A percentile compares a stretch with the other conserved stretches of the same genome.
These are phyloP conservation scores for Temnothorax unifasciatus DNA, from an alignment of 2,888 invertebrate genomes.

Conservation along the genomic window DNA sequence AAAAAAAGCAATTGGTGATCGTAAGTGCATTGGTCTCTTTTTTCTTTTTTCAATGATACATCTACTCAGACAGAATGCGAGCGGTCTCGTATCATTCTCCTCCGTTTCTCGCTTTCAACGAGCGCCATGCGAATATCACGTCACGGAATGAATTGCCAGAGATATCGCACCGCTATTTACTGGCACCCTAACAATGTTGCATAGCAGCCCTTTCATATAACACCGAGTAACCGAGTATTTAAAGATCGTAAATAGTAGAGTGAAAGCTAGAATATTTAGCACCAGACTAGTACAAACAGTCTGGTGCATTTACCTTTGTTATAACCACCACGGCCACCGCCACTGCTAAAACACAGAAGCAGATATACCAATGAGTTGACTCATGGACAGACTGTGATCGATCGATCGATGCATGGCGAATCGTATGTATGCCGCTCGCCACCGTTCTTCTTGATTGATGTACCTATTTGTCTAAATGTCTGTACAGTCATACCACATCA, in stretches of 20 bases:
- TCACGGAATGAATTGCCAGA: constrained; percentile 37
- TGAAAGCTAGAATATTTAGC: constrained; percentile 89
- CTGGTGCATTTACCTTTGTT: constrained; percentile 98
- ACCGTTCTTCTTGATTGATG: constrained; percentile 87
- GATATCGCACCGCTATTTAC: constrained; percentile 23
- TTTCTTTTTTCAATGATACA: neutral
- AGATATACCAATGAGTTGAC: constrained; percentile 91
- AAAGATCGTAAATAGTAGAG: constrained; percentile 85
- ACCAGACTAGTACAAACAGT: constrained; percentile 90
- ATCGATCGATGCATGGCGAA: constrained; percentile 87
- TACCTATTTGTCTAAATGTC: constrained; percentile 88
- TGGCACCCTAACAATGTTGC: constrained; percentile 72
- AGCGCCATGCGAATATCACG: constrained; percentile 37
- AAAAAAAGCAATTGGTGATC: constrained; percentile 79
- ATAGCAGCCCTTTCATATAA: constrained; percentile 86
- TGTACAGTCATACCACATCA: constrained; percentile 80
- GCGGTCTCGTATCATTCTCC: constrained; percentile 51
- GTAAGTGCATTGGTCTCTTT: neutral
- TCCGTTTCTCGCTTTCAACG: constrained; percentile 31
- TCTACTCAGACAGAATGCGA: constrained; percentile 15
- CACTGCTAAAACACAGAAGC: constrained; percentile 96
- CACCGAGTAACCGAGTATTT: constrained; percentile 84
- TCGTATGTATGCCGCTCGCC: constrained; percentile 88
- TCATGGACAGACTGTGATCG: constrained; percentile 87
- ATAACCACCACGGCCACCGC: constrained; percentile 98